phyloP scores from a whole-genome alignment of 2,113 vertebrate species.

The Hassar affinis region DNA sequence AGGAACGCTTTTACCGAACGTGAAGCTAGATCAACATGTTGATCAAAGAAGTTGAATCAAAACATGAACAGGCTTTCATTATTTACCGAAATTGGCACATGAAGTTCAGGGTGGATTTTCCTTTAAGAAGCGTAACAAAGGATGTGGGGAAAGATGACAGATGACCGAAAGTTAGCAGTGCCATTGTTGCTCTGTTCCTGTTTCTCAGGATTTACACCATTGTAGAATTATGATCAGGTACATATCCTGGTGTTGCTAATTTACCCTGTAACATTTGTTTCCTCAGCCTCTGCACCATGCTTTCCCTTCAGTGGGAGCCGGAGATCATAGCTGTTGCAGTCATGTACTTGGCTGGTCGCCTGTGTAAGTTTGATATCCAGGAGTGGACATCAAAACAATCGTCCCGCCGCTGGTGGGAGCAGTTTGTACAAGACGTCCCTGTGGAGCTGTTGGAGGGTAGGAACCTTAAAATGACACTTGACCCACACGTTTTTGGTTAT shows the following conservation, averaged over 20 bases:
- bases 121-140: neutral
- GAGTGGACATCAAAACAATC: slow-evolving; percentile 97
- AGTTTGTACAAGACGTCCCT: slow-evolving; percentile 97
- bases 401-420: slow-evolving; percentile 96
- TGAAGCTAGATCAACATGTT: neutral
- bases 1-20: too few relatives aligned
- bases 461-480: neutral
- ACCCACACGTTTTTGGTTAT: neutral
- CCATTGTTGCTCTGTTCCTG: neutral
- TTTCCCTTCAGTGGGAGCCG: slow-evolving; percentile 97
- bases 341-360: slow-evolving; percentile 94
- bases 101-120: neutral
- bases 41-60: too few relatives aligned
- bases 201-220: neutral
- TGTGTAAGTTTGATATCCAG: slow-evolving; percentile 98
- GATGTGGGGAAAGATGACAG: neutral
- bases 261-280: neutral
- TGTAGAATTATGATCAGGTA: neutral
- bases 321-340: slow-evolving; percentile 98
- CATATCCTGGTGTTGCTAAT: neutral
- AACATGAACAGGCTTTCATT: too few relatives aligned
- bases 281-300: slow-evolving; percentile 90
- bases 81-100: too few relatives aligned
- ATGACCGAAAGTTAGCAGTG: neutral
- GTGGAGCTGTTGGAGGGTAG: slow-evolving; percentile 96